Evolutionary conservation across 1,140 invertebrate species (phyloP).

Genomic region (Zelostemma sp.): DNA sequence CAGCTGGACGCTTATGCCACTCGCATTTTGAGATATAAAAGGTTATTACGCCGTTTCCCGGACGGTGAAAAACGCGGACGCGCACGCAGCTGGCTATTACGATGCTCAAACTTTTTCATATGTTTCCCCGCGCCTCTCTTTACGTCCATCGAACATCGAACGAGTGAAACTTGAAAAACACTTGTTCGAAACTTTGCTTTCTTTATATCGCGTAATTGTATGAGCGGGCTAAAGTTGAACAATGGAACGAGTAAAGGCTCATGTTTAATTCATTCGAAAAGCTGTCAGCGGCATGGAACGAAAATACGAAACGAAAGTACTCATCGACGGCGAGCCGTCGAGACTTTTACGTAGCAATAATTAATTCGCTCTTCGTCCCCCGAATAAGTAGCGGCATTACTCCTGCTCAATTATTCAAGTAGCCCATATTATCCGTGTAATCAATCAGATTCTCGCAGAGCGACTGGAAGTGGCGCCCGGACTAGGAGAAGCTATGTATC

Average conservation of each 20-base stretch:
- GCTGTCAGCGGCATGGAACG: constrained; percentile 30
- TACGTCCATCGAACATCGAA: too few relatives aligned
- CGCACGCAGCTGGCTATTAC: too few relatives aligned
- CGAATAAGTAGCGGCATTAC: constrained; percentile 49
- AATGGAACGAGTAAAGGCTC: constrained; percentile 26
- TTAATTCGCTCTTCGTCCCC: constrained; percentile 41
- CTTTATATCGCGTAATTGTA: not conserved
- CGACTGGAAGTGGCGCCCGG: constrained; percentile 39
- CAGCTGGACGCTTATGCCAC: too few relatives aligned
- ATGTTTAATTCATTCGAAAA: constrained; percentile 45
- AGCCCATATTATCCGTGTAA: constrained; percentile 57
- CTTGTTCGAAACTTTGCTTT: not conserved
- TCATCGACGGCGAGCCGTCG: constrained; percentile 35
- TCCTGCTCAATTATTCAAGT: constrained; percentile 61
- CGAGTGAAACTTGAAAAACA: too few relatives aligned
- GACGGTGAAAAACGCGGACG: too few relatives aligned
- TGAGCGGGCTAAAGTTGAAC: not conserved
- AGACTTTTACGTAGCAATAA: constrained; percentile 45
- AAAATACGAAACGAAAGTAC: constrained; percentile 42
- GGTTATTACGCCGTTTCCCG: too few relatives aligned
- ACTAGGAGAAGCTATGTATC: constrained; percentile 44
- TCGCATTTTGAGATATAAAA: too few relatives aligned
- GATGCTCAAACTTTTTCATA: too few relatives aligned
- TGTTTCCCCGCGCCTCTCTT: too few relatives aligned
- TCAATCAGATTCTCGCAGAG: constrained; percentile 57